Base-by-base conservation (phyloP, 2,797 vertebrate genomes). In the Rhinatrema bivittatum region DNA sequence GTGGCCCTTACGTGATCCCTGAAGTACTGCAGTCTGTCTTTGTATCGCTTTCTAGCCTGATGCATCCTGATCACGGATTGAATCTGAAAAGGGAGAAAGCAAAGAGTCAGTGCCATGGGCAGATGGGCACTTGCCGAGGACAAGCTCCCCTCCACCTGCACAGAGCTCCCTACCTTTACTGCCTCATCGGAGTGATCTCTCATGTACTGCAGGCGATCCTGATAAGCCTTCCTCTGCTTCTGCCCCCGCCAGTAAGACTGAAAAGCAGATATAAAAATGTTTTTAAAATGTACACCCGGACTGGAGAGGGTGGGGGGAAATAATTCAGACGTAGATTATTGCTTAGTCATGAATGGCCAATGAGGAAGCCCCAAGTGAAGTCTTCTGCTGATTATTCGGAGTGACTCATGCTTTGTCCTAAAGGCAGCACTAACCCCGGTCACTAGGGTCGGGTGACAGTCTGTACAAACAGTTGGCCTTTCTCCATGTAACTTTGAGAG, bases 51-150 rank as follows among this genome's bases (percentile, higher is more conserved):
- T 57, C 91, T 86, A 46, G 93, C 89, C 57, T 96, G 95, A 45
- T 93, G 84, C 96, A 99, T 98, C 59, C 94, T 87, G 22, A 93
- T 85, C 81, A 94, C 66, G 2, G 95, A 85, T 4, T 99, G 96
- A 65, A 99, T 91, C 96, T 98, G 62, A 9, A 30, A 46, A 36
- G 36, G 24, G 9, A 27, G 9, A 10, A 5, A 12, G 16, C 7
- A 19, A 28, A 9, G 6, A 10, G 12, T 12, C 4, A 15, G 22
- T 10, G 18, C 20, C 10, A 15, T 12, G n/a, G 9, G 56, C 4
- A 52, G 20, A 14, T 5, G 7, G 11, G 13, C 3, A 24, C 22
- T 32, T 16, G n/a, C n/a, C 9, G 4, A n/a, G 10, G 16, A 7
- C 26, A 12, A 9, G 44, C 13, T 10, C 0, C n/a, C n/a, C n/a